phyloP scores from a whole-genome alignment of 1,140 invertebrate genomes.

The Anoplophora glabripennis region DNA sequence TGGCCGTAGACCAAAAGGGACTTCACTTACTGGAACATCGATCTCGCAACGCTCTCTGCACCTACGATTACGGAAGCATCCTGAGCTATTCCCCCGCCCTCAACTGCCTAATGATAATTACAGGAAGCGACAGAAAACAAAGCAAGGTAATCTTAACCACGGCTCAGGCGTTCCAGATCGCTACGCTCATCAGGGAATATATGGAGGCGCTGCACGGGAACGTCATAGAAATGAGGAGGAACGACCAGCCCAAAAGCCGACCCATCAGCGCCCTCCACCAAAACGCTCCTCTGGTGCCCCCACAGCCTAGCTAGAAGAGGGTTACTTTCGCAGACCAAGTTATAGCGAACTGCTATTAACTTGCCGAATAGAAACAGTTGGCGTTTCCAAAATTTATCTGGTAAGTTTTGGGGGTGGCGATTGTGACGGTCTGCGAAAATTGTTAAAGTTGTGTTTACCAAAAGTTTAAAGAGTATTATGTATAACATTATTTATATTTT shows the following conservation, averaged over 20 bases:
- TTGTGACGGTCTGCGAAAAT: slow-evolving; percentile 16
- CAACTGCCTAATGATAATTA: slow-evolving; percentile 88
- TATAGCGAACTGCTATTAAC: slow-evolving; percentile 5
- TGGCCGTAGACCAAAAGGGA: slow-evolving; percentile 91
- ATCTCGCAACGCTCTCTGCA: slow-evolving; percentile 81
- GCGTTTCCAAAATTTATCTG: not conserved
- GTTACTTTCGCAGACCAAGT: slow-evolving; percentile 50
- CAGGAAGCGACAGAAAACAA: slow-evolving; percentile 80
- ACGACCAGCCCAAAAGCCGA: slow-evolving; percentile 38
- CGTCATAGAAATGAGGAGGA: slow-evolving; percentile 36
- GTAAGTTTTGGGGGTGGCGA: not conserved
- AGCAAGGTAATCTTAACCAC: slow-evolving; percentile 69
- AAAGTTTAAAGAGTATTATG: slow-evolving; percentile 15
- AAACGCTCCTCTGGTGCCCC: slow-evolving; percentile 49
- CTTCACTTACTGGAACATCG: slow-evolving; percentile 87
- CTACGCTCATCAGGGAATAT: slow-evolving; percentile 90
- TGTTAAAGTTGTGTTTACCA: slow-evolving; percentile 8
- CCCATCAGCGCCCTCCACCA: slow-evolving; percentile 53
- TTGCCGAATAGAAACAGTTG: not conserved
- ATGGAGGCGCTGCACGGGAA: slow-evolving; percentile 69
- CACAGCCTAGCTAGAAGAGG: slow-evolving; percentile 51
- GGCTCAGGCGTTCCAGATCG: slow-evolving; percentile 79
- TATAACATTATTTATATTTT: slow-evolving; percentile 10
- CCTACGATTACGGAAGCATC: slow-evolving; percentile 84
- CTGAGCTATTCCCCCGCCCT: slow-evolving; percentile 84